These are phyloP conservation scores for Phrynocephalus guinanensis DNA, from an alignment of 2,797 vertebrate genomes.

Conservation along the genomic window DNA sequence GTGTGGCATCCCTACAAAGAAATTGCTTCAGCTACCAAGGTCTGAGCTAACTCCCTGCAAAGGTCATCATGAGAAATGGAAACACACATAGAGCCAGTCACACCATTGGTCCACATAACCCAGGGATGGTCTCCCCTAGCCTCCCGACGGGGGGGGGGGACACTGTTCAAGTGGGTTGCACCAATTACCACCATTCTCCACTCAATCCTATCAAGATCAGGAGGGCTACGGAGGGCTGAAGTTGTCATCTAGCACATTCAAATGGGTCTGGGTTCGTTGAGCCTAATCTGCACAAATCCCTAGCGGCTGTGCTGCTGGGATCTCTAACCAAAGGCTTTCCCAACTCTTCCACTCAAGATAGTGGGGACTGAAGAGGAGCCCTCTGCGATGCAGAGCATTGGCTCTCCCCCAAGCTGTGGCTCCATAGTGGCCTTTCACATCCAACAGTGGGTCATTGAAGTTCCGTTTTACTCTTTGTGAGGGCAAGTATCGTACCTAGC, in stretches of 20 bases:
- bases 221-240: background rate
- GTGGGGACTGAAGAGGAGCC: background rate
- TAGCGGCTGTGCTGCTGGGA: background rate
- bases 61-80: conserved; percentile 6
- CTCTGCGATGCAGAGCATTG: background rate
- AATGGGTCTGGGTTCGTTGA: background rate
- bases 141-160: background rate
- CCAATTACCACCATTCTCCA: background rate
- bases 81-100: background rate
- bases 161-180: background rate
- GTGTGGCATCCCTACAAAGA: conserved; percentile 29
- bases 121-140: background rate
- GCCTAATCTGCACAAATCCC: background rate
- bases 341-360: background rate
- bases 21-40: conserved; percentile 8
- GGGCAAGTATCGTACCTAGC: conserved; percentile 18
- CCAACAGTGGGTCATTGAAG: conserved; percentile 36
- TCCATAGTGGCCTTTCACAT: conserved; percentile 23
- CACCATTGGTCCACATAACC: background rate
- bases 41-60: background rate
- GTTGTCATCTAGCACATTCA: background rate
- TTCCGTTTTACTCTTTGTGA: background rate
- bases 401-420: background rate
- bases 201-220: background rate
- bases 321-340: background rate